Conservation (phyloP, 2,797 vertebrate species). For the Poecile montanus region DNA sequence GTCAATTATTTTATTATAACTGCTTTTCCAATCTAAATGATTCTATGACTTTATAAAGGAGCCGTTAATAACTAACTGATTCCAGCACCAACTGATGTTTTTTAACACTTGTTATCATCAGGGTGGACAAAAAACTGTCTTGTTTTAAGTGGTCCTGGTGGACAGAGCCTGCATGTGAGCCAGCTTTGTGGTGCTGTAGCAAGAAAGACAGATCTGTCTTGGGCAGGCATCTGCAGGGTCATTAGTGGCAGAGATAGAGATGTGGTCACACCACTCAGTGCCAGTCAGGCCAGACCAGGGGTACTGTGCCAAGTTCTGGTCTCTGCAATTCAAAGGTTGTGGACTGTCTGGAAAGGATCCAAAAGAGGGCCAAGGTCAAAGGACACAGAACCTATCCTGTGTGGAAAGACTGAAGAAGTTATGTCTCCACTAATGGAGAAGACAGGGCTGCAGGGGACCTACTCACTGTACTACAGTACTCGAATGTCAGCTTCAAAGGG, state of each 20-base stretch:
- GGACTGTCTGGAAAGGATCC: neutral
- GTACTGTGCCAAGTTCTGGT: neutral
- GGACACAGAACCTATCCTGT: neutral
- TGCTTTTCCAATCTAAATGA: neutral
- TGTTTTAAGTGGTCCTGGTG: neutral
- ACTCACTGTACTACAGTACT: neutral
- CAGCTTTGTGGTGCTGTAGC: neutral
- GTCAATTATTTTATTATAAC: neutral
- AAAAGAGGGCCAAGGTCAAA: neutral
- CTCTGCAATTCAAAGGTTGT: neutral
- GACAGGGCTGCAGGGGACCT: neutral
- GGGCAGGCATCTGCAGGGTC: accelerated
- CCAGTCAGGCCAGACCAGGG: neutral
- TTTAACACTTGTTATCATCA: neutral
- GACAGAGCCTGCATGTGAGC: neutral
- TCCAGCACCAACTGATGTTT: neutral
- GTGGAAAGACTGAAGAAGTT: neutral
- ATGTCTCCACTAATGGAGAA: neutral
- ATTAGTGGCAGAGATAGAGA: neutral
- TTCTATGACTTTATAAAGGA: neutral
- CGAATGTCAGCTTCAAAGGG: neutral
- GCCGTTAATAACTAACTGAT: neutral
- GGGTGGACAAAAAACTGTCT: neutral
- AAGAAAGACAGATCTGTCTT: neutral
- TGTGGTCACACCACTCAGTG: neutral